phyloP scores from a whole-genome alignment of 1,140 invertebrate genomes.

The Matsumurasca onukii region DNA sequence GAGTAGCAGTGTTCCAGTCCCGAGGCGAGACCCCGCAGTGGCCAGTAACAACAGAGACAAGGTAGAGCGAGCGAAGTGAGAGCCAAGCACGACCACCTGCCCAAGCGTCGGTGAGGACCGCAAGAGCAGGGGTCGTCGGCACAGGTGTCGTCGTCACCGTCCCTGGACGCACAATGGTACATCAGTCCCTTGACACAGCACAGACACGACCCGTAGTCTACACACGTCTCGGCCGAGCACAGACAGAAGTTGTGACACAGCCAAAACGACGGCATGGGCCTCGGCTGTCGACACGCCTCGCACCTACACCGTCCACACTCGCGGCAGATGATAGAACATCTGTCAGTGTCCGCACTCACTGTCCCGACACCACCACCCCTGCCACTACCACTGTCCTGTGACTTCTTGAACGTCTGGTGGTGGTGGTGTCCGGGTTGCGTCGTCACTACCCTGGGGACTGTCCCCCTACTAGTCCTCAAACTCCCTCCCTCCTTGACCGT shows the following conservation, averaged over 20 bases:
- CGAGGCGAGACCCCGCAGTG: conserved; percentile 75
- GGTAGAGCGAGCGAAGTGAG: conserved; percentile 78
- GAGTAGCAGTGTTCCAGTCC: conserved; percentile 80
- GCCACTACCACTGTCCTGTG: conserved; percentile 33
- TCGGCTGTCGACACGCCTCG: conserved; percentile 79
- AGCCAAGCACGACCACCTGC: conserved; percentile 82
- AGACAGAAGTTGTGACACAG: conserved; percentile 83
- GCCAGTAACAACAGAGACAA: conserved; percentile 91
- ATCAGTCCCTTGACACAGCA: conserved; percentile 91
- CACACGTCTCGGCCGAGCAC: conserved; percentile 79
- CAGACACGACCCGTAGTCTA: conserved; percentile 88
- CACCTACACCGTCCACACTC: conserved; percentile 85
- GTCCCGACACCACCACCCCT: neutral
- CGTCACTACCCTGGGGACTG: conserved; percentile 35
- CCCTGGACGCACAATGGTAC: conserved; percentile 84
- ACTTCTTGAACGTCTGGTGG: conserved; percentile 40
- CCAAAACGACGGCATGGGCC: conserved; percentile 82
- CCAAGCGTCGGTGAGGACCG: conserved; percentile 63
- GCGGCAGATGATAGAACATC: conserved; percentile 73
- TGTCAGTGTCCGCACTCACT: conserved; percentile 40
- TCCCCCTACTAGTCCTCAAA: conserved; percentile 37
- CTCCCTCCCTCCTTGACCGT: too few species aligned
- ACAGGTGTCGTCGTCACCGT: conserved; percentile 50
- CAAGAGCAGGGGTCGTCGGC: conserved; percentile 85
- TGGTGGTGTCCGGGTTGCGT: conserved; percentile 35